Percentiles rank a stretch among this genome's conserved stretches.
These are phyloP conservation scores for Drosophila quinaria DNA, from an alignment of 2,888 invertebrate genomes.

Conservation along the genomic window DNA sequence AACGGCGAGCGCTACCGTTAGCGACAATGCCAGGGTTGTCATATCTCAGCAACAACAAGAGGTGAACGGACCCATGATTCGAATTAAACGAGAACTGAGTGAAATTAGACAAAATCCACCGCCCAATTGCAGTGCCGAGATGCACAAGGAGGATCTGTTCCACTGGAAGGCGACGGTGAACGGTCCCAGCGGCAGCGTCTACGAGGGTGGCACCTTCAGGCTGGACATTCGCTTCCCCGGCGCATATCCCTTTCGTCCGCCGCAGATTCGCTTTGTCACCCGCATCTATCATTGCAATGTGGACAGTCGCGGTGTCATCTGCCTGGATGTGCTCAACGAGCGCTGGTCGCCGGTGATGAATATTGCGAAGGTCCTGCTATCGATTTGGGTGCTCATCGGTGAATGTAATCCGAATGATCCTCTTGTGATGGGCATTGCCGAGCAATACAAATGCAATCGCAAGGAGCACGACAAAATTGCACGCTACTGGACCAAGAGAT, in stretches of 20 bases:
- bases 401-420: conserved; percentile 76
- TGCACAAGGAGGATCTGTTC: conserved; percentile 50
- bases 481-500: conserved; percentile 65
- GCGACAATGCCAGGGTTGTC: background rate
- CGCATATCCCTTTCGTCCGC: conserved; percentile 67
- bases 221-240: conserved; percentile 64
- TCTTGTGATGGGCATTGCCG: conserved; percentile 63
- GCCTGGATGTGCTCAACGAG: conserved; percentile 66
- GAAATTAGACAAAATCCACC: conserved; percentile 66
- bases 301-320: conserved; percentile 69
- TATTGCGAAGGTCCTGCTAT: conserved; percentile 62
- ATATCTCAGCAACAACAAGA: background rate
- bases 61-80: conserved; percentile 34
- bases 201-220: conserved; percentile 64
- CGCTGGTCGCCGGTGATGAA: conserved; percentile 75
- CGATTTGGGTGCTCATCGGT: conserved; percentile 63
- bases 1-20: background rate
- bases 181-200: conserved; percentile 60
- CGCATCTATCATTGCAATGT: conserved; percentile 75
- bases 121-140: conserved; percentile 67
- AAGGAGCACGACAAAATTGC: conserved; percentile 70
- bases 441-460: conserved; percentile 67
- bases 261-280: conserved; percentile 61
- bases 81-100: conserved; percentile 52
- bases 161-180: conserved; percentile 58